Conservation (phyloP, 92 coral and sea anemone genomes). For the Pocillopora grandis region DNA sequence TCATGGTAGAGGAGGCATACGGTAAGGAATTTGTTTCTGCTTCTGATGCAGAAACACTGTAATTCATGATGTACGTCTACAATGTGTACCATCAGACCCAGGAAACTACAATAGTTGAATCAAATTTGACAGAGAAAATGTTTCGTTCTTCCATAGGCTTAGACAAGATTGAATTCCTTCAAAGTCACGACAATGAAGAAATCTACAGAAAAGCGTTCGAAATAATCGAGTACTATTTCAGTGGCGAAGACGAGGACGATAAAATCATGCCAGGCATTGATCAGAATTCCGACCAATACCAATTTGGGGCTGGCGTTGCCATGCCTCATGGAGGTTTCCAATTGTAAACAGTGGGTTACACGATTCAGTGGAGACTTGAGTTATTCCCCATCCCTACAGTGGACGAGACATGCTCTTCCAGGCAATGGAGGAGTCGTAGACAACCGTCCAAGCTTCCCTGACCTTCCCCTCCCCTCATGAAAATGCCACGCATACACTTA, state of each 20-base stretch:
- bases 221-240: slow-evolving; percentile 90
- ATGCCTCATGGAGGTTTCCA: slow-evolving; percentile 94
- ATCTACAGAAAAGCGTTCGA: slow-evolving; percentile 96
- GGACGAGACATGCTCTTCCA: slow-evolving; percentile 20
- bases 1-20: slow-evolving; percentile 93
- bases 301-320: slow-evolving; percentile 74
- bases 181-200: slow-evolving; percentile 98
- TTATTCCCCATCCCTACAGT: slow-evolving; percentile 1
- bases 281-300: slow-evolving; percentile 78
- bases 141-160: slow-evolving; percentile 57
- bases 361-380: slow-evolving; percentile 28
- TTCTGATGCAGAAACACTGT: not conserved
- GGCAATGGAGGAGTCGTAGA: slow-evolving; percentile 17
- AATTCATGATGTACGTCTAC: not conserved
- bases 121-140: not conserved
- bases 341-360: slow-evolving; percentile 49
- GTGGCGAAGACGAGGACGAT: slow-evolving; percentile 95
- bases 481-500: slow-evolving; percentile 34
- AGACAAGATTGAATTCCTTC: slow-evolving; percentile 98
- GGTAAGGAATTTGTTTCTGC: slow-evolving; percentile 58
- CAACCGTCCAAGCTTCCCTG: slow-evolving; percentile 10
- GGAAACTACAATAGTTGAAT: too few relatives aligned
- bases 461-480: slow-evolving; percentile 41
- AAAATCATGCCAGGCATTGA: slow-evolving; percentile 84
- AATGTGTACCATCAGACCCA: not conserved